Evolutionary conservation across 2,888 invertebrate species (phyloP).

Genomic region (Monopis laevigella): DNA sequence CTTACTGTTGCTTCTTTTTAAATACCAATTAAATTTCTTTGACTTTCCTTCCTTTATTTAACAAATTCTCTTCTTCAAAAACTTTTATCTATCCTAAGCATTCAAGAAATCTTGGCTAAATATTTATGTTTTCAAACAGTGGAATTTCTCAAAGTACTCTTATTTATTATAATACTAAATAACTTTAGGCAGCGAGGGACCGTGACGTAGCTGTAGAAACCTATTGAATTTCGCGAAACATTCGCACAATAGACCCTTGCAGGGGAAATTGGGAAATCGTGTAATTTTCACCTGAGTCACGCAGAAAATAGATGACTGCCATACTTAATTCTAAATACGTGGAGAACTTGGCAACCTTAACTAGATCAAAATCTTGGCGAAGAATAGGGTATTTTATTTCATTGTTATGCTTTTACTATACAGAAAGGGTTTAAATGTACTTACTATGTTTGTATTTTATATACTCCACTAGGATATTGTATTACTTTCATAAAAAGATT

Average conservation of each 20-base stretch:
- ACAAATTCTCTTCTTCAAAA: not conserved
- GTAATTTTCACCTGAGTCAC: conserved; percentile 27
- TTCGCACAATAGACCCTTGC: conserved; percentile 16
- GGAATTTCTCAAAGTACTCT: not conserved
- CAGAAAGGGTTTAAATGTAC: too few relatives aligned
- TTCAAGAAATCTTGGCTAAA: conserved; percentile 5
- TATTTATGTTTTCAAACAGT: not conserved
- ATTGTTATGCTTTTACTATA: too few relatives aligned
- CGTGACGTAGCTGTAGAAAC: conserved; percentile 6
- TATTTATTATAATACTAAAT: not conserved
- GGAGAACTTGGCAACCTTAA: too few relatives aligned
- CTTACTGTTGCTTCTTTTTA: too few relatives aligned
- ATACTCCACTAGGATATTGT: too few relatives aligned
- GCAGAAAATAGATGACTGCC: conserved; percentile 19
- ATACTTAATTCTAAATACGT: not conserved
- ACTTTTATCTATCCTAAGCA: conserved; percentile 5
- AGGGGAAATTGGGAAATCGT: conserved; percentile 30
- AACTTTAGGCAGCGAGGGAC: not conserved
- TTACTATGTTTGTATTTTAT: too few relatives aligned
- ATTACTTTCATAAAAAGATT: too few relatives aligned
- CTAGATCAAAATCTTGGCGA: too few relatives aligned
- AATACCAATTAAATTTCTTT: too few relatives aligned
- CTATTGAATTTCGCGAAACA: conserved; percentile 12
- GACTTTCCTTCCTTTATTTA: conserved; percentile 5
- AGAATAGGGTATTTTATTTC: too few relatives aligned